Evolutionary conservation across 2,113 vertebrate species (phyloP).

Genomic region (Pavo muticus): DNA sequence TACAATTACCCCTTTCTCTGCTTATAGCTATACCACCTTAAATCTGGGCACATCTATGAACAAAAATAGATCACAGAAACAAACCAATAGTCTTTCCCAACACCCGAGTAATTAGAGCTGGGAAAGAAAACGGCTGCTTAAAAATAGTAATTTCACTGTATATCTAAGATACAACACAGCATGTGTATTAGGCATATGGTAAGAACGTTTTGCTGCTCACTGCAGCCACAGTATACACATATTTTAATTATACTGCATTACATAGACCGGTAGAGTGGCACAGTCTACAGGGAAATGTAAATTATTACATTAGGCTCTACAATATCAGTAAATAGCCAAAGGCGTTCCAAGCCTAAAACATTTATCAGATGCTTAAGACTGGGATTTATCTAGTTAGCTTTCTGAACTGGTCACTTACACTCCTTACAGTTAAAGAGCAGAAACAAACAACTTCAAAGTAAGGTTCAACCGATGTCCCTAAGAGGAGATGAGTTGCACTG

Average conservation of each 20-base stretch:
- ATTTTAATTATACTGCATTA: neutral
- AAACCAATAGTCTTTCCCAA: neutral
- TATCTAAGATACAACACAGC: neutral
- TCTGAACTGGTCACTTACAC: neutral
- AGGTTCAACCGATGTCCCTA: neutral
- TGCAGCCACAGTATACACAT: neutral
- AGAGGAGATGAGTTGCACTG: neutral
- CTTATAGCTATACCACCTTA: neutral
- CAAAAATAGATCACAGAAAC: neutral
- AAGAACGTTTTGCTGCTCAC: neutral
- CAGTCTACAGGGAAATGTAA: neutral
- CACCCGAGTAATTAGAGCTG: neutral
- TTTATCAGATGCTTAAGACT: neutral
- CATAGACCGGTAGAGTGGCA: neutral
- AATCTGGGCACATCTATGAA: neutral
- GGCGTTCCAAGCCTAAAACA: neutral
- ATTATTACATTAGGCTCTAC: neutral
- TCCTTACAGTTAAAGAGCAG: neutral
- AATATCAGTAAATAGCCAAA: neutral
- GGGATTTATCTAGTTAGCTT: neutral
- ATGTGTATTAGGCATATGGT: neutral
- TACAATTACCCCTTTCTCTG: neutral
- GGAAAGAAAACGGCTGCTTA: neutral
- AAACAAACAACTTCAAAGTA: neutral
- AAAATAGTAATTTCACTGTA: neutral